These are phyloP conservation scores for Drosophila lowei DNA, from an alignment of 1,140 invertebrate genomes.

Conservation along the genomic window DNA sequence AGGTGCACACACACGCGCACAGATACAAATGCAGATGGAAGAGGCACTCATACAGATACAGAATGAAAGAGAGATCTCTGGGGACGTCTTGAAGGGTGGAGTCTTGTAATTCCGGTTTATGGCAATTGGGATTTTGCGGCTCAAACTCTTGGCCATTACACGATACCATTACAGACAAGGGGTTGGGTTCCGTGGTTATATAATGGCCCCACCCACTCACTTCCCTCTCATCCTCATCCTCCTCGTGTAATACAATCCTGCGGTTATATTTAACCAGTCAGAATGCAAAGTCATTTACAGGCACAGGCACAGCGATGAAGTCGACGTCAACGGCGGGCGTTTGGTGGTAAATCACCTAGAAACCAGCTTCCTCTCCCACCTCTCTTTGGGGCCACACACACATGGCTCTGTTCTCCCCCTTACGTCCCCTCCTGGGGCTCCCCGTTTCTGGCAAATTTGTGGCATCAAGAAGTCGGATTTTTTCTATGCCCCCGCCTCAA, in stretches of 20 bases:
- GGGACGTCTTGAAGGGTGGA: constrained; percentile 59
- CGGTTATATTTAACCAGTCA: constrained; percentile 83
- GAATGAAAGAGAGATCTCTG: constrained; percentile 3
- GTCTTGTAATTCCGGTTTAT: constrained; percentile 65
- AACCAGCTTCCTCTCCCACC: background rate
- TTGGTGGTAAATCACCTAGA: constrained; percentile 32
- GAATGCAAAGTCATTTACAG: constrained; percentile 79
- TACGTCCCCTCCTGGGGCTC: background rate
- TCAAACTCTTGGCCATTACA: constrained; percentile 58
- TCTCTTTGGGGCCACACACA: background rate
- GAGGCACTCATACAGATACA: too few species aligned
- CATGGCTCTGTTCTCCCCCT: background rate
- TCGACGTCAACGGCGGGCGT: constrained; percentile 30
- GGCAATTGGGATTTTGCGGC: constrained; percentile 5
- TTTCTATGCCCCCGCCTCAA: constrained; percentile 54
- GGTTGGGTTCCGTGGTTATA: too few species aligned
- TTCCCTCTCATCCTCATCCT: background rate
- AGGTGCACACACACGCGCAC: constrained; percentile 12
- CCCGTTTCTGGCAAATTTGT: constrained; percentile 69
- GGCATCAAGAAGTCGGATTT: constrained; percentile 83
- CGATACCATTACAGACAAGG: too few species aligned
- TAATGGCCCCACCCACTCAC: background rate
- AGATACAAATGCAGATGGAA: background rate
- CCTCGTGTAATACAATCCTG: constrained; percentile 69
- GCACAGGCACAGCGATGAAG: constrained; percentile 10